Percentiles rank a stretch among this genome's conserved stretches.
Evolutionary conservation across 2,113 vertebrate genomes (phyloP).

Genomic region (Dolichallabes microphthalmus): DNA sequence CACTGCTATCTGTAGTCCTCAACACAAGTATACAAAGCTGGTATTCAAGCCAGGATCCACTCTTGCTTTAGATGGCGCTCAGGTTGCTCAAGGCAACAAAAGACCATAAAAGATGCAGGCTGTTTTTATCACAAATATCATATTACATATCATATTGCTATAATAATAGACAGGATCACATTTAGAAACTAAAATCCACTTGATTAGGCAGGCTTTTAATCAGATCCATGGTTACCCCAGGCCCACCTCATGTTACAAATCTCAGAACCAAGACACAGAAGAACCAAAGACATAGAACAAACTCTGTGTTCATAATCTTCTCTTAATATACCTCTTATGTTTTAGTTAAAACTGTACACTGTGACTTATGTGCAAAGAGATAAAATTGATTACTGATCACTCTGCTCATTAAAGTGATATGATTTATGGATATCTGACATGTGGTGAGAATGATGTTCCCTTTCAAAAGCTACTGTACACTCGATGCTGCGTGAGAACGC

Average conservation of each 20-base stretch:
- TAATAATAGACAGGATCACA: background rate
- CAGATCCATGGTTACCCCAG: background rate
- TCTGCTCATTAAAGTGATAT: too few relatives aligned
- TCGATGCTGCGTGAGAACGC: too few relatives aligned
- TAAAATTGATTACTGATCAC: too few relatives aligned
- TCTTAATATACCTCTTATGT: too few relatives aligned
- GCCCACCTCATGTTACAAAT: background rate
- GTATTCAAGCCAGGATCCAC: background rate
- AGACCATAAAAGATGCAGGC: background rate
- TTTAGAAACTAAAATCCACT: background rate
- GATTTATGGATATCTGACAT: too few relatives aligned
- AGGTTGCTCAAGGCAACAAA: background rate
- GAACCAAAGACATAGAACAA: background rate
- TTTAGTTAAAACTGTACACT: too few relatives aligned
- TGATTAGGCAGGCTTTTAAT: background rate
- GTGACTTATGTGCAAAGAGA: too few relatives aligned
- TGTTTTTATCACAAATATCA: background rate
- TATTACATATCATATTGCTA: constrained; percentile 3
- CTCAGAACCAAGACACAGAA: background rate
- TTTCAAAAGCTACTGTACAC: too few relatives aligned
- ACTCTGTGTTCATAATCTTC: too few relatives aligned
- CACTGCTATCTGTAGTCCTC: background rate
- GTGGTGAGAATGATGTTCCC: too few relatives aligned
- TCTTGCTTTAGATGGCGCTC: background rate
- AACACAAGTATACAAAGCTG: background rate